Evolutionary conservation across 2,888 invertebrate species (phyloP).

Genomic region (Drosophila neotestacea): DNA sequence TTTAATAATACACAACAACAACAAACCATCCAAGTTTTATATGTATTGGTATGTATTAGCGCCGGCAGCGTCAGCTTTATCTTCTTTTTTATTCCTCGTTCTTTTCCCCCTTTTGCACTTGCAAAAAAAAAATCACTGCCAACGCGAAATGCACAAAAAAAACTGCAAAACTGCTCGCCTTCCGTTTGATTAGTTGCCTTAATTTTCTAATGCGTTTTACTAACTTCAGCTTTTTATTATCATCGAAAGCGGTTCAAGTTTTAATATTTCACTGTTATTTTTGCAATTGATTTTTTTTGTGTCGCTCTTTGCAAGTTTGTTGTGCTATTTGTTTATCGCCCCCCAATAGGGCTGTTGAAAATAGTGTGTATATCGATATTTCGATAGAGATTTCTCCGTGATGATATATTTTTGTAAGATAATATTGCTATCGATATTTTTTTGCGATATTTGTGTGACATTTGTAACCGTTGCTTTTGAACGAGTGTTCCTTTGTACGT

Average conservation of each 20-base stretch:
- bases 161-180: slow-evolving; percentile 12
- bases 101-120: slow-evolving; percentile 44
- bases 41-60: slow-evolving; percentile 13
- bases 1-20: slow-evolving; percentile 11
- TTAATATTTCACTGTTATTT: slow-evolving; percentile 28
- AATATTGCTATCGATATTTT: no score
- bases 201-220: slow-evolving; percentile 11
- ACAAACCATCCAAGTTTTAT: slow-evolving; percentile 14
- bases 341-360: neutral
- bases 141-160: slow-evolving; percentile 47
- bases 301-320: slow-evolving; percentile 54
- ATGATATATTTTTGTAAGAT: no score
- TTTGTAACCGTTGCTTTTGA: no score
- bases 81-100: slow-evolving; percentile 21
- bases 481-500: no score
- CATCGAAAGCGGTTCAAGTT: slow-evolving; percentile 11
- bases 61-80: slow-evolving; percentile 46
- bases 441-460: no score
- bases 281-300: slow-evolving; percentile 55
- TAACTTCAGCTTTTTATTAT: slow-evolving; percentile 10
- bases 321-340: slow-evolving; percentile 59
- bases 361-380: no score
- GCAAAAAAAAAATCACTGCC: slow-evolving; percentile 61
- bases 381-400: no score
- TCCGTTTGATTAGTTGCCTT: slow-evolving; percentile 26